Percentiles rank a stretch among this genome's conserved stretches.
Evolutionary conservation across 2,113 vertebrate species (phyloP).

Genomic region (Theristicus caerulescens): DNA sequence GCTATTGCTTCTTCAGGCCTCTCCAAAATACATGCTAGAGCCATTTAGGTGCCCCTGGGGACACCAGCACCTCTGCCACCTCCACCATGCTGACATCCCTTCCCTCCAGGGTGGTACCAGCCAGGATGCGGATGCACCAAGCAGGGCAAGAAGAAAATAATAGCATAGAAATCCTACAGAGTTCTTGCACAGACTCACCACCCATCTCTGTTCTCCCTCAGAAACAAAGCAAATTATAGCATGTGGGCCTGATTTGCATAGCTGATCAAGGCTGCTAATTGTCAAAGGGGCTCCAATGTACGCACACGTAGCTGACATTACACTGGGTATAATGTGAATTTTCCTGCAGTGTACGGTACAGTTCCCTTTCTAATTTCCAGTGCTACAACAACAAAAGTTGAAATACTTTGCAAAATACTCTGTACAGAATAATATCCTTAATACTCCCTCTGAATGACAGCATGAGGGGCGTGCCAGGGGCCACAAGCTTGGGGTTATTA

Average conservation of each 20-base stretch:
- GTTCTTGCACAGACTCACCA: neutral
- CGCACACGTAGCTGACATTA: rapidly evolving
- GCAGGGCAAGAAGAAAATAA: neutral
- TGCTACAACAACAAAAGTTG: neutral
- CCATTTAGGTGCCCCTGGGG: neutral
- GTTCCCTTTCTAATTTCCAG: neutral
- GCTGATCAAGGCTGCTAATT: neutral
- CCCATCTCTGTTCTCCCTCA: neutral
- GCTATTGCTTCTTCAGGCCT: neutral
- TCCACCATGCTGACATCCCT: neutral
- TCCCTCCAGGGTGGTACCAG: neutral
- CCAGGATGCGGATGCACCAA: neutral
- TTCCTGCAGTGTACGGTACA: neutral
- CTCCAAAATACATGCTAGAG: neutral
- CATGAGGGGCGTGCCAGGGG: neutral
- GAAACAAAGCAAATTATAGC: neutral
- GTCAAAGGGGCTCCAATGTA: neutral
- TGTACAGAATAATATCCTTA: neutral
- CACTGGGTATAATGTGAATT: neutral
- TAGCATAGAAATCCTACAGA: neutral
- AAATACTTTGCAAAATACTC: neutral
- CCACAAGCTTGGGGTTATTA: neutral
- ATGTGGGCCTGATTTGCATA: neutral
- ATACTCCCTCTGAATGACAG: neutral
- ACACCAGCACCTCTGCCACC: rapidly evolving